phyloP scores from a whole-genome alignment of 2,888 invertebrate species.

The Pterobdella sp. region DNA sequence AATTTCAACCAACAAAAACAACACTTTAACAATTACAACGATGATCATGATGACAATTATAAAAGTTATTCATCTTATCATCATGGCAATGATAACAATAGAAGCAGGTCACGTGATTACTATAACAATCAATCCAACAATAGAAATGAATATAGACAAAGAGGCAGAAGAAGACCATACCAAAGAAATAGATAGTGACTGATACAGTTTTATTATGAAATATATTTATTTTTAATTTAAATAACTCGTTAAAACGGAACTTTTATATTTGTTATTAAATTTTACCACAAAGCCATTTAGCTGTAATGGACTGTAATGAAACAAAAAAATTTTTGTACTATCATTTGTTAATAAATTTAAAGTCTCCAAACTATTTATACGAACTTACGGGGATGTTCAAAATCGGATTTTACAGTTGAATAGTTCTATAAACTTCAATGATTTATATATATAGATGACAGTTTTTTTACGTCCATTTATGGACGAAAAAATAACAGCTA shows the following conservation, averaged over 20 bases:
- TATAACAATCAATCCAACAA: background rate
- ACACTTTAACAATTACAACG: background rate
- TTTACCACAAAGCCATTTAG: background rate
- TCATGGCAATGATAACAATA: background rate
- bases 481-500: too few species aligned
- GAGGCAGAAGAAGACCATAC: background rate
- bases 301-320: too few species aligned
- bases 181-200: constrained; percentile 15
- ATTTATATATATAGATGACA: too few species aligned
- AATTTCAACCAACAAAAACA: background rate
- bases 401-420: too few species aligned
- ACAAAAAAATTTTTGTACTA: too few species aligned
- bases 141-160: background rate
- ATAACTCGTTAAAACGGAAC: background rate
- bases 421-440: too few species aligned
- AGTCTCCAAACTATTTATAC: too few species aligned
- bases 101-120: background rate
- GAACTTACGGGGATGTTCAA: too few species aligned
- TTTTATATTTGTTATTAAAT: background rate
- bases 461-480: too few species aligned
- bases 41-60: constrained; percentile 9
- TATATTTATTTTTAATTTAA: too few species aligned
- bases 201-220: too few species aligned
- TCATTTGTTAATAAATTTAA: too few species aligned
- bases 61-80: background rate